Evolutionary conservation across 1,140 invertebrate species (phyloP), one percentile per base, ranked within the genome.

Genomic region (Archegozetes longisetosus): DNA sequence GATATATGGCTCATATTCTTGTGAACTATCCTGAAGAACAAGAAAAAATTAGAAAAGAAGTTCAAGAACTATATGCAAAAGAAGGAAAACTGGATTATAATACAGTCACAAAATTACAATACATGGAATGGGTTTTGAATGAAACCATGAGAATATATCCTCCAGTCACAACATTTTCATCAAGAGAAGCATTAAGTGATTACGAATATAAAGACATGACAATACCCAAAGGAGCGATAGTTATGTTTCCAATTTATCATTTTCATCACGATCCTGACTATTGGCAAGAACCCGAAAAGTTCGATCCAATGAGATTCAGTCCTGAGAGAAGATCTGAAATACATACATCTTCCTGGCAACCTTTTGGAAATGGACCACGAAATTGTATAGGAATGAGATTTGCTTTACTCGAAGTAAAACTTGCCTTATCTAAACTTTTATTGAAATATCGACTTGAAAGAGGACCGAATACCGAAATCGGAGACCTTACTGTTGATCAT

Each of bases 21-120:
- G 71, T 75, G 4, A 66, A 65, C 14, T 61, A 78, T 63, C 71
- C 63, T 20, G 71, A 76, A 2, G 60, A 67, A 23, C 74, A 76
- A 62, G 67, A 76, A 3, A 68, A 65, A 56, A 49, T 77, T 0
- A 64, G 67, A 28, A 49, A 72, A 26, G 75, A 76, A 62, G 70
- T 76, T 0, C 22, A 46, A 26, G 54, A 58, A 23, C 13, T 65
- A 4, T 27, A 62, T 13, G 32, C 62, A 25, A 17, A 55, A 32
- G 54, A 64, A 53, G 54, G 28, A 9, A 25, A 61, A 29, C 46
- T 65, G 53, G 53, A 64, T 29, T 66, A 67, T 53, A 65, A 68
- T 32, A 65, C 61, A 6, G 29, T 70, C 2, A 64, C 54, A 12
- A 59, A 67, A 25, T 54, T 76, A 6, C 55, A 62, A 22, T 75